Conservation (phyloP, 2,113 vertebrate species). For the Empidonax traillii region DNA sequence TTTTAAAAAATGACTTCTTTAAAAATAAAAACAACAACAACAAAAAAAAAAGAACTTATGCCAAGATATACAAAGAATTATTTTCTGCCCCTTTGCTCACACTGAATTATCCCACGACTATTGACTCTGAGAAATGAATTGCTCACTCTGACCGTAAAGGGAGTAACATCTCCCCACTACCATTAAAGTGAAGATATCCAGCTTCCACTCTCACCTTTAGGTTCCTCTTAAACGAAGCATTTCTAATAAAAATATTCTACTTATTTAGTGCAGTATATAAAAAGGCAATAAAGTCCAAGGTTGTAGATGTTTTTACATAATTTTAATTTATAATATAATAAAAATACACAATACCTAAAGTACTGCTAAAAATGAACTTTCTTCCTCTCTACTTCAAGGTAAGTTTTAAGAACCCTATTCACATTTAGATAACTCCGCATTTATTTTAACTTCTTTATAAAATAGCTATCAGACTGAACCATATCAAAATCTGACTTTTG, state of each 20-base stretch:
- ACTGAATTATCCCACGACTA: background rate
- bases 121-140: background rate
- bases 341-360: background rate
- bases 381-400: background rate
- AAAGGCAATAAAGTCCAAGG: background rate
- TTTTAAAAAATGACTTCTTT: slow-evolving; percentile 36
- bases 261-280: slow-evolving; percentile 34
- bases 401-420: background rate
- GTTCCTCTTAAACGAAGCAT: background rate
- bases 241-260: slow-evolving; percentile 23
- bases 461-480: background rate
- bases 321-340: slow-evolving; percentile 41
- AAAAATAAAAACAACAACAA: slow-evolving; percentile 49
- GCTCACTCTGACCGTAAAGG: background rate
- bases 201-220: background rate
- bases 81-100: background rate
- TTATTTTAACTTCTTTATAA: slow-evolving; percentile 10
- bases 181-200: background rate
- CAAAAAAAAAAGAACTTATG: slow-evolving; percentile 30
- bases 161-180: background rate
- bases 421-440: background rate
- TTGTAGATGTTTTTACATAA: slow-evolving; percentile 19
- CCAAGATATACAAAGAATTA: background rate
- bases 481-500: background rate
- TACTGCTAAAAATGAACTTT: slow-evolving; percentile 4